Percentiles rank a stretch among this genome's conserved stretches.
Conservation (phyloP, 2,888 invertebrate genomes). For the Microdon myrmicae region DNA sequence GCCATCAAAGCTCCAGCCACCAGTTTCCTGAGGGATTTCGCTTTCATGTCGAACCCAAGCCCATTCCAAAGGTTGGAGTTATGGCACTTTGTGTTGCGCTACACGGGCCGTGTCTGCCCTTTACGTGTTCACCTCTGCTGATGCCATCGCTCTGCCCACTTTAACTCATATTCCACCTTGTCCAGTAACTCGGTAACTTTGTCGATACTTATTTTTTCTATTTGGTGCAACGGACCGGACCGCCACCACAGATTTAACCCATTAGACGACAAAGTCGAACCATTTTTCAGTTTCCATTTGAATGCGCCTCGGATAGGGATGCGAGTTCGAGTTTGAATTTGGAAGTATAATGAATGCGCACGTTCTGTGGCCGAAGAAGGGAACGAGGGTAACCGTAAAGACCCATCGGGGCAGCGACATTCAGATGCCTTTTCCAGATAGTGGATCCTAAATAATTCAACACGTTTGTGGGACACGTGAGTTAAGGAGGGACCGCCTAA, state of each 20-base stretch:
- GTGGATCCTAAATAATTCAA: slow-evolving; percentile 40
- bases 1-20: too few relatives aligned
- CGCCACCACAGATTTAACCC: slow-evolving; percentile 26
- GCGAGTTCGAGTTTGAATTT: slow-evolving; percentile 18
- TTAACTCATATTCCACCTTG: slow-evolving; percentile 15
- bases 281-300: slow-evolving; percentile 18
- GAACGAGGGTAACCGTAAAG: neutral
- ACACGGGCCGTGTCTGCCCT: too few relatives aligned
- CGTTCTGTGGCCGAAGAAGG: slow-evolving; percentile 28
- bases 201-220: slow-evolving; percentile 43
- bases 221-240: slow-evolving; percentile 22
- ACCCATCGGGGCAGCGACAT: slow-evolving; percentile 2
- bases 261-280: slow-evolving; percentile 20
- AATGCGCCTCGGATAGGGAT: slow-evolving; percentile 4
- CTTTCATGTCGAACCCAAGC: slow-evolving; percentile 34
- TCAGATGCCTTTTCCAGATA: slow-evolving; percentile 32
- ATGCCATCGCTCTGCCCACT: slow-evolving; percentile 13
- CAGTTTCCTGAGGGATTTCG: slow-evolving; percentile 20
- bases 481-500: neutral
- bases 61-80: slow-evolving; percentile 35
- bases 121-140: too few relatives aligned
- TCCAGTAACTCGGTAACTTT: too few relatives aligned
- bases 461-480: slow-evolving; percentile 29
- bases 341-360: slow-evolving; percentile 34
- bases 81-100: slow-evolving; percentile 17